phyloP scores from a whole-genome alignment of 2,888 invertebrate species.

The Drosophila longiperda region DNA sequence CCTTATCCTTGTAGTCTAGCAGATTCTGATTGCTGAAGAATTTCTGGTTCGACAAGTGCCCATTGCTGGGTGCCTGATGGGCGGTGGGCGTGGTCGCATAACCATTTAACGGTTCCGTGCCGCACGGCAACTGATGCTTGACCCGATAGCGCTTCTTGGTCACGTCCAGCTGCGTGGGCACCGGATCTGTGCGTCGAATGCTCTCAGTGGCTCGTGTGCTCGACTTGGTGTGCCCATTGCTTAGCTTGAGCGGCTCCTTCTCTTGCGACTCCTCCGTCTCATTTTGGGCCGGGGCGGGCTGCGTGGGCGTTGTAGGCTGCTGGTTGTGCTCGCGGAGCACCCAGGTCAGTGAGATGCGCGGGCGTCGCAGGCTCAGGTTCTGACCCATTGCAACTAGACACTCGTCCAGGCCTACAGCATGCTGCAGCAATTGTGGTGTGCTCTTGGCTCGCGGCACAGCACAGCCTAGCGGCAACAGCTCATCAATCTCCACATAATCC shows the following conservation, averaged over 20 bases:
- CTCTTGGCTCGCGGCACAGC: constrained; percentile 63
- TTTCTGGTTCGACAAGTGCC: constrained; percentile 80
- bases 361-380: constrained; percentile 86
- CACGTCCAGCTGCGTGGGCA: constrained; percentile 69
- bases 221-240: constrained; percentile 11
- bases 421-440: constrained; percentile 72
- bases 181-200: constrained; percentile 50
- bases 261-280: constrained; percentile 84
- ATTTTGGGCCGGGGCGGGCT: constrained; percentile 79
- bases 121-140: constrained; percentile 61
- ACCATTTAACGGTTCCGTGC: constrained; percentile 77
- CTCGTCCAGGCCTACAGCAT: constrained; percentile 62
- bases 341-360: constrained; percentile 91
- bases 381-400: constrained; percentile 86
- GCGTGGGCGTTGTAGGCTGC: constrained; percentile 82
- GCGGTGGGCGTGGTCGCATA: constrained; percentile 83
- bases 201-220: background rate
- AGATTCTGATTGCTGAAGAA: constrained; percentile 84
- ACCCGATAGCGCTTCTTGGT: constrained; percentile 78
- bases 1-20: constrained; percentile 79
- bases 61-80: constrained; percentile 76
- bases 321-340: constrained; percentile 89
- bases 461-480: constrained; percentile 65
- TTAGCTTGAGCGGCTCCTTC: constrained; percentile 34
- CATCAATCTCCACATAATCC: constrained; percentile 84